A percentile compares a stretch with the other conserved stretches of the same genome.
Evolutionary conservation across 2,113 vertebrate genomes (phyloP).

Genomic region (Martes martes): DNA sequence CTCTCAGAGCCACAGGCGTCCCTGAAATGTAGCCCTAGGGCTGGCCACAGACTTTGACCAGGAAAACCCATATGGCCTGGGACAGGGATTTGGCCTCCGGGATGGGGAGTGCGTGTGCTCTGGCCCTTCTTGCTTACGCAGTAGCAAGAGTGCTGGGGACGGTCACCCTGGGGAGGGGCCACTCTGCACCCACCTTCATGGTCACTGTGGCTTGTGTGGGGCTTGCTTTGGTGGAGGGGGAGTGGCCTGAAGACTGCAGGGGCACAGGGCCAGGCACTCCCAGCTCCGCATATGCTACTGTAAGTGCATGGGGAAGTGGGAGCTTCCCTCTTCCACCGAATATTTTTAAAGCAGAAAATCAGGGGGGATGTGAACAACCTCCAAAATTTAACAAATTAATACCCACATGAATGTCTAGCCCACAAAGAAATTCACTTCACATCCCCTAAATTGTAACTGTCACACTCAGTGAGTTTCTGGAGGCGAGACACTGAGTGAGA

Average conservation of each 20-base stretch:
- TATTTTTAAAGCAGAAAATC: background rate
- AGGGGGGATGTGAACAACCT: background rate
- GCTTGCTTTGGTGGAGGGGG: background rate
- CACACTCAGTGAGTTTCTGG: background rate
- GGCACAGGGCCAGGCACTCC: accelerated
- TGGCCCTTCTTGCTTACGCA: background rate
- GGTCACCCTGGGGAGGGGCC: accelerated
- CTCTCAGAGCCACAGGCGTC: accelerated
- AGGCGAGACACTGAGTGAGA: background rate
- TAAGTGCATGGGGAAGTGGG: too few species aligned
- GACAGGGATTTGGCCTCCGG: accelerated
- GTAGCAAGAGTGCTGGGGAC: accelerated
- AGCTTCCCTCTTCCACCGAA: background rate
- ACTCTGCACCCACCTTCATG: accelerated
- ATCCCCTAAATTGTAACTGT: background rate
- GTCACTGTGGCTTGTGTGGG: background rate
- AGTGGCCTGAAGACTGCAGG: background rate
- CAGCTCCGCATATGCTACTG: too few species aligned
- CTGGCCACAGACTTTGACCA: background rate
- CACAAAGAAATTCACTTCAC: background rate
- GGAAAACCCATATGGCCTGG: accelerated
- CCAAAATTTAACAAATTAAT: background rate
- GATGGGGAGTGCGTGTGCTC: accelerated
- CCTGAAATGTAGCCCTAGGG: accelerated
- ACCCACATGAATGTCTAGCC: background rate